A percentile compares a stretch with the other conserved stretches of the same genome.
phyloP scores from a whole-genome alignment of 2,797 vertebrate genomes.

The Xiphorhynchus erythropygius region DNA sequence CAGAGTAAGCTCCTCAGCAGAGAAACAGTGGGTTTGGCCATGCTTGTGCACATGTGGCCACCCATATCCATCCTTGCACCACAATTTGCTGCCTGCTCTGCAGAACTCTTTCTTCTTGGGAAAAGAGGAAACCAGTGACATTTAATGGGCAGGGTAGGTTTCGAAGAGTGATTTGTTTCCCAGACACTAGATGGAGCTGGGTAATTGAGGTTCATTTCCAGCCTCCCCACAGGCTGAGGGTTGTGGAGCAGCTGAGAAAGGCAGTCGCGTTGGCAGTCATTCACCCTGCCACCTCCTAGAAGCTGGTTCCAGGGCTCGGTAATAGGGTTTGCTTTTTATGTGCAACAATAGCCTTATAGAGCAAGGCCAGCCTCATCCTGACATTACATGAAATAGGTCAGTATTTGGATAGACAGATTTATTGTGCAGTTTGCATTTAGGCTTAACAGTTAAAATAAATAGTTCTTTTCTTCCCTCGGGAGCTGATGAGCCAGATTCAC shows the following conservation, averaged over 20 bases:
- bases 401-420: constrained; percentile 78
- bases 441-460: constrained; percentile 80
- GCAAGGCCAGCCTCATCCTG: constrained; percentile 70
- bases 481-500: constrained; percentile 74
- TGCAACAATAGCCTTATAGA: constrained; percentile 70
- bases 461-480: constrained; percentile 77
- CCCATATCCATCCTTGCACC: rapidly evolving
- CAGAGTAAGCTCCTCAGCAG: not conserved
- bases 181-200: constrained; percentile 78
- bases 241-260: not conserved
- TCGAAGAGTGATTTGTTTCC: constrained; percentile 17
- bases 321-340: constrained; percentile 37
- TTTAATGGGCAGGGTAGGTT: not conserved
- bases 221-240: not conserved
- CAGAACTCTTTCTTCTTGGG: not conserved
- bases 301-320: constrained; percentile 37
- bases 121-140: rapidly evolving
- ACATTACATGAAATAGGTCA: constrained; percentile 78
- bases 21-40: not conserved
- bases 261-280: not conserved
- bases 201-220: constrained; percentile 61
- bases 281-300: constrained; percentile 46
- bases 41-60: rapidly evolving
- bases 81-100: rapidly evolving
- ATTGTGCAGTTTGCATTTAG: constrained; percentile 77